Percentiles rank a stretch among this genome's conserved stretches.
Evolutionary conservation across 2,888 invertebrate species (phyloP).

Genomic region (Lottia scabra): DNA sequence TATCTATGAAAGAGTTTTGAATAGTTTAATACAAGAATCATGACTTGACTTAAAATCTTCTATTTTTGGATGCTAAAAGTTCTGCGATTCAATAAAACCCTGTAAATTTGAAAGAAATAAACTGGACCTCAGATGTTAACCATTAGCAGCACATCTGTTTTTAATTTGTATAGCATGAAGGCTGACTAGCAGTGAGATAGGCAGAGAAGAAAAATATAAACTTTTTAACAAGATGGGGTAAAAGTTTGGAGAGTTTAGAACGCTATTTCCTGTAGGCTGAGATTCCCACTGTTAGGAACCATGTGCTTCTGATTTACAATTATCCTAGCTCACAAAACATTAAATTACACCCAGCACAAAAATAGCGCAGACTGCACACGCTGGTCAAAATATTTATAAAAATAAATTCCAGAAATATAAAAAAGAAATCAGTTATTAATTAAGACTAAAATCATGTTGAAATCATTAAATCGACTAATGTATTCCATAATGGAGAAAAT

Average conservation of each 20-base stretch:
- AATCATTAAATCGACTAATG: no score
- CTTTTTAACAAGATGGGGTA: not conserved
- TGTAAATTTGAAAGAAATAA: not conserved
- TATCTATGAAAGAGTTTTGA: no score
- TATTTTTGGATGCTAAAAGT: no score
- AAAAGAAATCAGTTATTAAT: no score
- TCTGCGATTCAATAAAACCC: not conserved
- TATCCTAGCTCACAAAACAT: not conserved
- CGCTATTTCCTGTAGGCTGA: not conserved
- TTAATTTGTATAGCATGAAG: conserved; percentile 3
- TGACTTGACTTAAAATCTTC: no score
- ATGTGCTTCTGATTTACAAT: not conserved
- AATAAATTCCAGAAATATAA: not conserved
- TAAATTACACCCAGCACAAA: not conserved
- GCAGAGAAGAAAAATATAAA: not conserved
- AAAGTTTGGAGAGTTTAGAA: not conserved
- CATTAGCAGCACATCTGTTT: conserved; percentile 1
- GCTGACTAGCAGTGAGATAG: not conserved
- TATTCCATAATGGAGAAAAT: no score
- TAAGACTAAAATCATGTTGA: no score
- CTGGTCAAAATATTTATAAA: not conserved
- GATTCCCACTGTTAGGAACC: not conserved
- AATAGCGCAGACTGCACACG: not conserved
- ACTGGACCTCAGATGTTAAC: conserved; percentile 2
- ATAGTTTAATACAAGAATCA: no score